Evolutionary conservation across 1,140 invertebrate species (phyloP).

Genomic region (Macrobrachium rosenbergii): DNA sequence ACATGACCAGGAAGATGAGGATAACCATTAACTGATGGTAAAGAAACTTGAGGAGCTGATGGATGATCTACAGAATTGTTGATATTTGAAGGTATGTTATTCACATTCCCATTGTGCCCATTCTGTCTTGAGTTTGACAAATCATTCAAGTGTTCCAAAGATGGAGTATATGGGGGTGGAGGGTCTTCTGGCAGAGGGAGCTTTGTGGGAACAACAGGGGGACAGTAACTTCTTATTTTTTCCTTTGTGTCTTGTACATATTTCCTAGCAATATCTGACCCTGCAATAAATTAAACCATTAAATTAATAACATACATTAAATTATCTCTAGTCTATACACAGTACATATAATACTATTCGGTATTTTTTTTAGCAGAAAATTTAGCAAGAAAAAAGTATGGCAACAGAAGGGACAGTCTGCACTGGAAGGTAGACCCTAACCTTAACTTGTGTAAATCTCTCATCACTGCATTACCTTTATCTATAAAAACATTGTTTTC

Average conservation of each 20-base stretch:
- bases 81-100: not conserved
- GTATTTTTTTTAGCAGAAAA: too few species aligned
- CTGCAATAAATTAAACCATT: not conserved
- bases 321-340: too few species aligned
- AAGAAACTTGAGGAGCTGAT: slow-evolving; percentile 36
- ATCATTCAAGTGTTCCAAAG: slow-evolving; percentile 27
- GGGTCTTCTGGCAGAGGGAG: slow-evolving; percentile 31
- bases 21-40: slow-evolving; percentile 3
- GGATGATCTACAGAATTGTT: not conserved
- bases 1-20: not conserved
- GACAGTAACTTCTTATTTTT: slow-evolving; percentile 17
- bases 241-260: slow-evolving; percentile 52
- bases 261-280: slow-evolving; percentile 26
- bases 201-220: slow-evolving; percentile 9
- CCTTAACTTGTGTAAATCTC: too few species aligned
- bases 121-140: slow-evolving; percentile 3
- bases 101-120: not conserved
- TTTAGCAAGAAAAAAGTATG: not conserved
- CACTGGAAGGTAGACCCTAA: not conserved
- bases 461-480: too few species aligned
- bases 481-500: too few species aligned
- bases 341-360: too few species aligned
- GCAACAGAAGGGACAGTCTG: not conserved
- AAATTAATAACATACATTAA: too few species aligned
- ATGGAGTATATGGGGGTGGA: slow-evolving; percentile 44